Evolutionary conservation across 2,888 invertebrate species (phyloP), one percentile per base, ranked within the genome.

Genomic region (Tubiluchus corallicola): DNA sequence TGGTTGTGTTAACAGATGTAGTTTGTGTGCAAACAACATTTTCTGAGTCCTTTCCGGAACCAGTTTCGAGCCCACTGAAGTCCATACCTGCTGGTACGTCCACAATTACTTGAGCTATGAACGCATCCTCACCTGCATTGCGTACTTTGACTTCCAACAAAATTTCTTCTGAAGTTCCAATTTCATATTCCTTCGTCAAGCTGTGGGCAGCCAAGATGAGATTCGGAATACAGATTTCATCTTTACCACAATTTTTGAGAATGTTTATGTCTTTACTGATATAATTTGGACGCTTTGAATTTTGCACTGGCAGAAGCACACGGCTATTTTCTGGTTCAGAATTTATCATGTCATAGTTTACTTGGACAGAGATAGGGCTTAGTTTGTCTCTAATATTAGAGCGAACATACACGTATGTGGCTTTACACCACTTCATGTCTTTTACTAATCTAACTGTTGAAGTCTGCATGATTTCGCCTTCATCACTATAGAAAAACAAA

Each of bases 171-270:
- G 76, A 76, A 0, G 82, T 81, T 5, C 87, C 87, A 37, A 88
- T 70, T 1, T 84, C 68, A 65, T 84, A 90, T 54, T 76, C 75
- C 37, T 75, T 69, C 3, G 78, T 77, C 53, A 54, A 64, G 76
- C 79, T 73, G 20, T 70, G 71, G 39, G 81, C 79, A 46, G 71
- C 71, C 53, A 96, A 70, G 47, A 71, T 71, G 16, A 96, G 69
- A 64, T 96, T 80, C 0, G 96, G 96, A 49, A 85, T 75, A 62
- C 96, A 98, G 45, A 84, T 71, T 57, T 92, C 85, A 60, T 96
- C 92, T 1, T 72, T 61, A 1, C 94, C 94, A 61, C 96, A 98
- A 62, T 94, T 84, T 71, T 90, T 92, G 62, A 80, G 78, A 45
- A 94, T 84, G 54, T 75, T 76, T 39, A 87, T n/a, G n/a, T n/a